A percentile compares a stretch with the other conserved stretches of the same genome.
These are phyloP conservation scores for Bujurquina vittata DNA, from an alignment of 2,113 vertebrate genomes.

Conservation along the genomic window DNA sequence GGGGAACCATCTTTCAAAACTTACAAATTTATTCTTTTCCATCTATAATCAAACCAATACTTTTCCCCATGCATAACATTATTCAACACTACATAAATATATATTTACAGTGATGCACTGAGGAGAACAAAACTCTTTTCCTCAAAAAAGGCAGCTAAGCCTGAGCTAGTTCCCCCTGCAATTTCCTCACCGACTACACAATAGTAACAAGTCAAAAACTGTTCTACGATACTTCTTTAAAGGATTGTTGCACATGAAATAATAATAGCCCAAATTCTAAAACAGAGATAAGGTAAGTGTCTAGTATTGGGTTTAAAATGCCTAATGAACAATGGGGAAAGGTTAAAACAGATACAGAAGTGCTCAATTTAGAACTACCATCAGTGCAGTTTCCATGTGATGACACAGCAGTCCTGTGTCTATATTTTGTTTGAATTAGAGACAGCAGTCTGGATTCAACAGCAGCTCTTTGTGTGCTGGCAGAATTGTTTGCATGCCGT, in stretches of 20 bases:
- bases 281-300: neutral
- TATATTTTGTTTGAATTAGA: slow-evolving; percentile 32
- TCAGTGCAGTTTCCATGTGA: slow-evolving; percentile 37
- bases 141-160: no score
- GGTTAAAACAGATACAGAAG: slow-evolving; percentile 30
- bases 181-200: no score
- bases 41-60: no score
- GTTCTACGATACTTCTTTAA: no score
- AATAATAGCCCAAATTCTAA: neutral
- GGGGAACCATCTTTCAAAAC: no score
- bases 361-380: slow-evolving; percentile 28
- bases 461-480: neutral
- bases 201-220: neutral
- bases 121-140: no score
- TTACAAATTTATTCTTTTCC: no score
- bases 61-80: neutral
- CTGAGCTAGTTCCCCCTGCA: no score
- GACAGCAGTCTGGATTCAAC: slow-evolving; percentile 23
- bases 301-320: neutral
- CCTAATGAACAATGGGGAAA: neutral
- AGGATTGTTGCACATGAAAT: neutral
- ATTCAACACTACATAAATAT: neutral
- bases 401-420: slow-evolving; percentile 27
- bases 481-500: slow-evolving; percentile 15
- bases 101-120: neutral